phyloP scores from a whole-genome alignment of 92 coral and sea anemone genomes.

The Diadumene lineata region DNA sequence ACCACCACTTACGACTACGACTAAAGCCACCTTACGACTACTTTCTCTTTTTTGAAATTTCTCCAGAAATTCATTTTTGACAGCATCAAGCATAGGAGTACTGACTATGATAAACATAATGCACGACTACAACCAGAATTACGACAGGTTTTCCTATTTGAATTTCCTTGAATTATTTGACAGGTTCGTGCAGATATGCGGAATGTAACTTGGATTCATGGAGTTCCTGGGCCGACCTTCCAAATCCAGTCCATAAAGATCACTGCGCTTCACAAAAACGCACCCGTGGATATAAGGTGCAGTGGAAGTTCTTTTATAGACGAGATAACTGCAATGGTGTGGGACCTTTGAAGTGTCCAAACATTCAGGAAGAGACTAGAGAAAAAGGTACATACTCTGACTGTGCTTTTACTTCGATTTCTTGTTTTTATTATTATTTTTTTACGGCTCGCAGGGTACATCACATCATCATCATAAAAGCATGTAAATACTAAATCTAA shows the following conservation, averaged over 20 bases:
- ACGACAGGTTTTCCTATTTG: not conserved
- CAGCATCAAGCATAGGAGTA: not conserved
- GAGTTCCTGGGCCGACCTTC: constrained; percentile 77
- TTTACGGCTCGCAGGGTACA: too few relatives aligned
- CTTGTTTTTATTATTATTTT: too few relatives aligned
- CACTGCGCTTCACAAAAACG: constrained; percentile 89
- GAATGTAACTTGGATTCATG: constrained; percentile 66
- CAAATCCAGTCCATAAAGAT: constrained; percentile 57
- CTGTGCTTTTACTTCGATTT: too few relatives aligned
- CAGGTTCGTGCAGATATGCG: constrained; percentile 87
- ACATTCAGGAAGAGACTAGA: constrained; percentile 59
- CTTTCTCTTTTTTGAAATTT: too few relatives aligned
- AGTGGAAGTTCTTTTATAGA: constrained; percentile 58
- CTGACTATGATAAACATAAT: not conserved
- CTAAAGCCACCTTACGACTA: too few relatives aligned
- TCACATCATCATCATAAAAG: too few relatives aligned
- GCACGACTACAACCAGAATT: not conserved
- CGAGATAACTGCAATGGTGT: constrained; percentile 76
- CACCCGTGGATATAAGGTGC: constrained; percentile 51
- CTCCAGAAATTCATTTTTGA: too few relatives aligned
- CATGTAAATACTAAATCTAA: too few relatives aligned
- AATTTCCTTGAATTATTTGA: not conserved
- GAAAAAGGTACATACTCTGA: constrained; percentile 71
- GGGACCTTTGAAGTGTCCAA: constrained; percentile 74
- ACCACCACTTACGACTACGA: too few relatives aligned